These are phyloP conservation scores for Drosophila setosimentum DNA, from an alignment of 2,888 invertebrate genomes.

Conservation along the genomic window DNA sequence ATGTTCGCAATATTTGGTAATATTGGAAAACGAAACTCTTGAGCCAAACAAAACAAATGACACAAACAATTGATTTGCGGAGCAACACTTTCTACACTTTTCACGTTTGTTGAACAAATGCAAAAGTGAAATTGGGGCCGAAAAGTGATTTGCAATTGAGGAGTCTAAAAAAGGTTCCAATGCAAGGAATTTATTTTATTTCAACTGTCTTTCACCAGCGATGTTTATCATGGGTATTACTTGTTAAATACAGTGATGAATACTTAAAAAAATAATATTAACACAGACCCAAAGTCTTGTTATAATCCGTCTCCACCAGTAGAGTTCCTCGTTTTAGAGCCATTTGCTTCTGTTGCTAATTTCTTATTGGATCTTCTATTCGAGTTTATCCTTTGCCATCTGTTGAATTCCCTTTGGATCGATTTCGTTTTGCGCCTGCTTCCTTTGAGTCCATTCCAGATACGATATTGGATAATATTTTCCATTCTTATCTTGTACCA, in stretches of 20 bases:
- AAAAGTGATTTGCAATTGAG: neutral
- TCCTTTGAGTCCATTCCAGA: conserved; percentile 13
- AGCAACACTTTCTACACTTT: conserved; percentile 1
- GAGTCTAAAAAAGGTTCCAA: neutral
- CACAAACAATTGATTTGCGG: conserved; percentile 29
- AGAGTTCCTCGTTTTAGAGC: neutral
- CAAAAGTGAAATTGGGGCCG: neutral
- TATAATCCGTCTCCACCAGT: neutral
- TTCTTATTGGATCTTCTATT: neutral
- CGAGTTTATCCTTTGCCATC: neutral
- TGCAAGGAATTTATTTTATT: neutral
- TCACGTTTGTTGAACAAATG: neutral
- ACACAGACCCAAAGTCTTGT: neutral
- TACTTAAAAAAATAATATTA: neutral
- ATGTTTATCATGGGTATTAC: no score
- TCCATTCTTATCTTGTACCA: conserved; percentile 15
- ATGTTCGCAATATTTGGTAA: conserved; percentile 51
- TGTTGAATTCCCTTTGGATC: neutral
- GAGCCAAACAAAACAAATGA: conserved; percentile 17
- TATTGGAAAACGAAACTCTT: conserved; percentile 52
- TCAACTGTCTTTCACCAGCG: neutral
- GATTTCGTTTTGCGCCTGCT: neutral
- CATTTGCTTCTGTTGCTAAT: neutral
- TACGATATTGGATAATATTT: conserved; percentile 3
- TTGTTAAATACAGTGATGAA: neutral